Percentiles rank a stretch among this genome's conserved stretches.
phyloP scores from a whole-genome alignment of 1,140 invertebrate genomes.

The Rhagoletis pomonella region DNA sequence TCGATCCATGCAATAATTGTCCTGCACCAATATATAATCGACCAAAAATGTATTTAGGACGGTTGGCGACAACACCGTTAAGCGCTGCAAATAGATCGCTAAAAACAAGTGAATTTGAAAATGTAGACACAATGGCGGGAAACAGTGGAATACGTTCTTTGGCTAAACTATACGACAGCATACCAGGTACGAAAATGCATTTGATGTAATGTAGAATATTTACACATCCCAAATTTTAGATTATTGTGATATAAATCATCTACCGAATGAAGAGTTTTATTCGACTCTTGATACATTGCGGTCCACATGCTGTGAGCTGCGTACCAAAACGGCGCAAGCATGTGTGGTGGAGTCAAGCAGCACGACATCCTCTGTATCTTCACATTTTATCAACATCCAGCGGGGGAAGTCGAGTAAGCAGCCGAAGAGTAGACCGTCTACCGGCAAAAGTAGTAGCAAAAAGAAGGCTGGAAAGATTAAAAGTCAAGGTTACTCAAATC shows the following conservation, averaged over 20 bases:
- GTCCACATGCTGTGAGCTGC: conserved; percentile 66
- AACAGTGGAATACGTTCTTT: conserved; percentile 67
- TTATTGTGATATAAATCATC: conserved; percentile 71
- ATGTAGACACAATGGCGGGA: neutral
- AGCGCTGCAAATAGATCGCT: neutral
- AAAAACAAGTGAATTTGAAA: neutral
- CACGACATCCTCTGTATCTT: conserved; percentile 57
- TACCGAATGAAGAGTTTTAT: conserved; percentile 70
- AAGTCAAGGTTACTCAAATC: neutral
- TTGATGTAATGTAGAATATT: neutral
- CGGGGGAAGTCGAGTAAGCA: conserved; percentile 60
- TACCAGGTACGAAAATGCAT: conserved; percentile 65
- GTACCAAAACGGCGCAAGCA: conserved; percentile 57
- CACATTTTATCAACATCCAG: conserved; percentile 47
- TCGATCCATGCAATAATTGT: conserved; percentile 72
- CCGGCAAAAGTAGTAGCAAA: conserved; percentile 59
- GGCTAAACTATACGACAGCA: conserved; percentile 72
- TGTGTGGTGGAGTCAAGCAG: conserved; percentile 54
- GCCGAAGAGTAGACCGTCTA: conserved; percentile 52
- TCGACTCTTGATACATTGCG: conserved; percentile 67
- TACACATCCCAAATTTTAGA: conserved; percentile 60
- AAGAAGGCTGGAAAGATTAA: conserved; percentile 28
- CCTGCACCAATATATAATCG: conserved; percentile 71
- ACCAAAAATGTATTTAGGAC: conserved; percentile 66
- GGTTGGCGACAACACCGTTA: conserved; percentile 39